Conservation (phyloP, 2,888 invertebrate species). For the Lycaena phlaeas region DNA sequence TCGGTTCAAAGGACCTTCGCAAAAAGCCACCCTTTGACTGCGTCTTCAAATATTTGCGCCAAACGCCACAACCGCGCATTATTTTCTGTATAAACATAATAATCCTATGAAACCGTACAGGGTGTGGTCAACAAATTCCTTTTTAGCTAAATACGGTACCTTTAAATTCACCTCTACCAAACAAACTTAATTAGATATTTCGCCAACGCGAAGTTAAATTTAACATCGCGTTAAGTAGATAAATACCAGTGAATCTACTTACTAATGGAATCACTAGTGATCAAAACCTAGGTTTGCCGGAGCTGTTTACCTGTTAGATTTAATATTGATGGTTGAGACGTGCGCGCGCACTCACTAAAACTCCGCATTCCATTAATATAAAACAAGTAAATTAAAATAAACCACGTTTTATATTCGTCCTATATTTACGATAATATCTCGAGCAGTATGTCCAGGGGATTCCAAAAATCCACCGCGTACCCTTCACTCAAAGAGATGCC, state of each 20-base stretch:
- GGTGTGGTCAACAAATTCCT: constrained; percentile 41
- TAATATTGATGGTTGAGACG: constrained; percentile 48
- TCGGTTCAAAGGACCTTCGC: constrained; percentile 51
- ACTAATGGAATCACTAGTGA: constrained; percentile 41
- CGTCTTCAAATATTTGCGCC: constrained; percentile 66
- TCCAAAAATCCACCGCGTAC: constrained; percentile 39
- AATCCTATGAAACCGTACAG: constrained; percentile 44
- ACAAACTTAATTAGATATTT: constrained; percentile 10
- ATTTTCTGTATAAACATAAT: constrained; percentile 68
- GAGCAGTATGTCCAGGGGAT: constrained; percentile 29
- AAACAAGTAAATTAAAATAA: not conserved
- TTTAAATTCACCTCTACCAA: constrained; percentile 4
- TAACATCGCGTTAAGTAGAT: constrained; percentile 9
- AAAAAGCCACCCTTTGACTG: constrained; percentile 66
- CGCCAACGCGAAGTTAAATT: not conserved
- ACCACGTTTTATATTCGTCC: constrained; percentile 23
- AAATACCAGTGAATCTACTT: constrained; percentile 20
- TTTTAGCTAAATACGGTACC: constrained; percentile 23
- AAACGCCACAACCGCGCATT: constrained; percentile 60
- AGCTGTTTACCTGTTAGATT: constrained; percentile 41
- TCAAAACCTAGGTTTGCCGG: constrained; percentile 40
- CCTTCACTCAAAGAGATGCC: constrained; percentile 53
- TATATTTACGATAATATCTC: constrained; percentile 20
- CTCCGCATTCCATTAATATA: not conserved
- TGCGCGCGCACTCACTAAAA: constrained; percentile 26